These are phyloP conservation scores for Apus apus DNA, from an alignment of 2,113 vertebrate genomes.

Conservation along the genomic window DNA sequence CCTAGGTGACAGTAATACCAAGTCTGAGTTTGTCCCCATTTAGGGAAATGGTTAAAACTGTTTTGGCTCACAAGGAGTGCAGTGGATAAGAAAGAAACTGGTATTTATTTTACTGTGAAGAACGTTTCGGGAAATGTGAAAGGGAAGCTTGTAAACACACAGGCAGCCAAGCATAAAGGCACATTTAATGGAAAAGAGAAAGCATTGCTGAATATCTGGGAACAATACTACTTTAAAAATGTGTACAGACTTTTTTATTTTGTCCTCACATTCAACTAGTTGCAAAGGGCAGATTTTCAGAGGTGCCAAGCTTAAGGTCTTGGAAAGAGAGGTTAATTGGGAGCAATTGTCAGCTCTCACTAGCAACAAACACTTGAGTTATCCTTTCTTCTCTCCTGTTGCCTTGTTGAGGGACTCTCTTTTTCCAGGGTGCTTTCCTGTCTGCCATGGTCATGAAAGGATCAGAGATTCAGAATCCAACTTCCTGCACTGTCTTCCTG, in stretches of 20 bases:
- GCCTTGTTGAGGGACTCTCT: rapidly evolving
- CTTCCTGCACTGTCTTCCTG: background rate
- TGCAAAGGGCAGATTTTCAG: background rate
- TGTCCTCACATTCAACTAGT: background rate
- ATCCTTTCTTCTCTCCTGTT: background rate
- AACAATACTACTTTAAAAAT: background rate
- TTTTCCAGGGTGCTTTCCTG: background rate
- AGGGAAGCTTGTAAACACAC: background rate
- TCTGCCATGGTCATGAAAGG: background rate
- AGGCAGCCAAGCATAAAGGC: background rate
- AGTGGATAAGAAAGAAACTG: background rate
- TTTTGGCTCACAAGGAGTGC: background rate
- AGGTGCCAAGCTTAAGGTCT: background rate
- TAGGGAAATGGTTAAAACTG: background rate
- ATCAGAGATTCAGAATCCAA: background rate
- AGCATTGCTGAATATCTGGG: background rate
- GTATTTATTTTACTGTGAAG: background rate
- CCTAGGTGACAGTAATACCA: background rate
- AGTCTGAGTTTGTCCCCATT: background rate
- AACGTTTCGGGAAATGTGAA: background rate
- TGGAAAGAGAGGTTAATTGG: background rate
- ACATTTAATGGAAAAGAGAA: background rate
- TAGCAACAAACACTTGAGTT: background rate
- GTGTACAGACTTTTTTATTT: background rate
- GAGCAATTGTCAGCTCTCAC: background rate